Evolutionary conservation across 1,140 invertebrate species (phyloP).

Genomic region (Temnothorax longispinosus): DNA sequence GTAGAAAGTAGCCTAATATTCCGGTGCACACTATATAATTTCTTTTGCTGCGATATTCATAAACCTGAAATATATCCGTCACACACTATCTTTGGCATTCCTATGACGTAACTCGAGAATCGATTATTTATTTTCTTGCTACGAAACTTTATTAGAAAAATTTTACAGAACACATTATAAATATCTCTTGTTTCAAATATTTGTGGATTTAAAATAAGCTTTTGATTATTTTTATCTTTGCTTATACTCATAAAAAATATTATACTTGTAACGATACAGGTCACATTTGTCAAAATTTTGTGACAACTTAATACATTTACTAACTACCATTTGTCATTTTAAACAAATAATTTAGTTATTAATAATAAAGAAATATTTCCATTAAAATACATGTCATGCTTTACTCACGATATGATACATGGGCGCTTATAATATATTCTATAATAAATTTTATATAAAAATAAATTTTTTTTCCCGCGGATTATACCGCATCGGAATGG

Average conservation of each 20-base stretch:
- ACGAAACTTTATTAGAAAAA: not conserved
- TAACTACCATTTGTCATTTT: not conserved
- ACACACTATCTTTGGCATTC: not conserved
- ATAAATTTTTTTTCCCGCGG: not conserved
- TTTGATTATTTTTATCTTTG: not conserved
- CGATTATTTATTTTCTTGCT: conserved; percentile 21
- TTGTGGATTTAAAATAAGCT: not conserved
- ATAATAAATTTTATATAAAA: not conserved
- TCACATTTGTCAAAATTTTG: not conserved
- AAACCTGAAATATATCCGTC: conserved; percentile 31
- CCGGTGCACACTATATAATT: not conserved
- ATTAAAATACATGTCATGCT: not conserved
- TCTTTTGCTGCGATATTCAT: conserved; percentile 41
- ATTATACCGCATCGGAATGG: not conserved
- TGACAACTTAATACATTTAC: not conserved
- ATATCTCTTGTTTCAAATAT: not conserved
- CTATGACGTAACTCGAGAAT: not conserved
- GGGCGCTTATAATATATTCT: not conserved
- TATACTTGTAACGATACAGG: not conserved
- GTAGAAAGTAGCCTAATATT: conserved; percentile 39
- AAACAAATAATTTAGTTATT: not conserved
- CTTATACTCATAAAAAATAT: not conserved
- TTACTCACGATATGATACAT: not conserved
- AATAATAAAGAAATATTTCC: conserved; percentile 3
- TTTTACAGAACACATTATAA: not conserved